Conservation (phyloP, 2,113 vertebrate species). For the Paedocypris sp. region DNA sequence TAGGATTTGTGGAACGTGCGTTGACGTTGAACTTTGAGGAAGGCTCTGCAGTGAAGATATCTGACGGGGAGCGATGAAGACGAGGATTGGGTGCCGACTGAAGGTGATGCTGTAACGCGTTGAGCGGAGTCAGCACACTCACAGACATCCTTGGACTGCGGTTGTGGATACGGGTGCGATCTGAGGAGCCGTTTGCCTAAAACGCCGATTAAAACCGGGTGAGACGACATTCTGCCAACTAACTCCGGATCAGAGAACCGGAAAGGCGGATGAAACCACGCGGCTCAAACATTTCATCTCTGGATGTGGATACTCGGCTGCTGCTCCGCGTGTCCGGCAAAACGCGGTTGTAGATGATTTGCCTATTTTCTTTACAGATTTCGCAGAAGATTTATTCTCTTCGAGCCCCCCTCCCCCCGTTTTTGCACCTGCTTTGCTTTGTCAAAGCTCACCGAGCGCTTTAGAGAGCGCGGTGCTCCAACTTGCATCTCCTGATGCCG, state of each 20-base stretch:
- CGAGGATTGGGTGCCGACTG: not conserved
- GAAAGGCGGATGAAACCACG: conserved; percentile 19
- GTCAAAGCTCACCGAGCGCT: conserved; percentile 14
- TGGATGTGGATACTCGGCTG: conserved; percentile 23
- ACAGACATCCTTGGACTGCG: conserved; percentile 26
- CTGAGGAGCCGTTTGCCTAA: not conserved
- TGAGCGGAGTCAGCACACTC: conserved; percentile 29
- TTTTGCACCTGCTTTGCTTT: conserved; percentile 25
- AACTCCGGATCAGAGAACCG: conserved; percentile 1
- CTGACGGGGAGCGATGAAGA: not conserved
- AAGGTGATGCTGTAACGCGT: conserved; percentile 21
- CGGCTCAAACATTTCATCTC: not conserved
- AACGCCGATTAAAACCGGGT: not conserved
- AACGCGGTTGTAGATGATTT: conserved; percentile 17
- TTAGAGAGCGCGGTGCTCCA: not conserved
- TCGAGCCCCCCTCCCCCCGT: not conserved
- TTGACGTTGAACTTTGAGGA: conserved; percentile 5
- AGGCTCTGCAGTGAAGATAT: conserved; percentile 11
- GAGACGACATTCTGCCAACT: not conserved
- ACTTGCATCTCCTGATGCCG: conserved; percentile 10
- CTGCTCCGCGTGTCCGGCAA: conserved; percentile 15
- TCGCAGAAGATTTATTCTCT: not conserved
- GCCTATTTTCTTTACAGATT: not conserved
- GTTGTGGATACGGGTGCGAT: conserved; percentile 1
- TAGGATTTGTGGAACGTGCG: no score